Evolutionary conservation across 2,797 vertebrate genomes (phyloP), one percentile per base, ranked within the genome.

Genomic region (Harpagifer antarcticus): DNA sequence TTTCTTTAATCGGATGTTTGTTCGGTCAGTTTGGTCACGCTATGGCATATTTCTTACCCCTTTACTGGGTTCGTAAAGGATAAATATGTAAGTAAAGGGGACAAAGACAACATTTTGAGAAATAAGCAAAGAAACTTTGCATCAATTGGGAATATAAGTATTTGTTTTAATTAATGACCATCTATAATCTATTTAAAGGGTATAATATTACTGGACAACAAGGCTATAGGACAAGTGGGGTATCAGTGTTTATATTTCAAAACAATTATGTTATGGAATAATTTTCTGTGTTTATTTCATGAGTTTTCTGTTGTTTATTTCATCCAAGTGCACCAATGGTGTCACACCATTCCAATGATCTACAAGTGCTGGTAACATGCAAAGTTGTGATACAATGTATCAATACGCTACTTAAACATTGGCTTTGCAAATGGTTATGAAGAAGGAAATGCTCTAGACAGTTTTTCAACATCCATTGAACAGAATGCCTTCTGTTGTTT

Each of bases 1-100:
- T 14, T 67, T 4, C 37, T 67, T 74, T 63, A 73, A 56, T 54
- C 14, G 52, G 54, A 8, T 49, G 10, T 66, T 61, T 23, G 19
- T 73, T 31, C 31, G n/a, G 48, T 64, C 44, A 14, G 17, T 16
- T 33, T 31, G 11, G 58, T 44, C 61, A 23, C 15, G 16, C 17
- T 19, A 16, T 9, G 8, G 17, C 15, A 56, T 1, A 44, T 53
- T 72, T 44, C 14, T 44, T 50, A 56, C 9, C 0, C 42, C 16
- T 52, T 45, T 31, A 42, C 5, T 16, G 7, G 54, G 33, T 44
- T 3, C 1, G n/a, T 16, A 16, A 45, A 55, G 23, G 12, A 20
- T 5, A 59, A 19, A 10, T 56, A 13, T 45, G 14, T 20, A 43
- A 59, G 20, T 17, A 31, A 1, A 15, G 9, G 3, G 16, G n/a